These are phyloP conservation scores for Cepaea nemoralis DNA, from an alignment of 1,140 invertebrate species.

Conservation along the genomic window DNA sequence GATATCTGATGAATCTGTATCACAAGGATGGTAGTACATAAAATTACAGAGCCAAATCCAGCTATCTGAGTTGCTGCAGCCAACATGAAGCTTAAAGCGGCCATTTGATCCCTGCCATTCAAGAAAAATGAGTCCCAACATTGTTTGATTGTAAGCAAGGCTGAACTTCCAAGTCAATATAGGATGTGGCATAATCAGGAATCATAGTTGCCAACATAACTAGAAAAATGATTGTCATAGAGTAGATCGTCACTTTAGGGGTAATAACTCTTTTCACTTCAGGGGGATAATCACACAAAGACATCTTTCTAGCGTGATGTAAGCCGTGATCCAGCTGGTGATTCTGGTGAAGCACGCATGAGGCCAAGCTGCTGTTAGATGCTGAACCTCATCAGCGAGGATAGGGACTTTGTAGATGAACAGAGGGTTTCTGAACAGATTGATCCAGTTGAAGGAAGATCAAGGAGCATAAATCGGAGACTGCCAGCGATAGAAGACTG, in stretches of 20 bases:
- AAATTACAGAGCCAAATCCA: slow-evolving; percentile 21
- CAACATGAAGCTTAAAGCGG: neutral
- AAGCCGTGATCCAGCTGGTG: slow-evolving; percentile 22
- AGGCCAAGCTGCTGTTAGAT: neutral
- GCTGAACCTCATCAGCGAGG: neutral
- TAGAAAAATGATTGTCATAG: neutral
- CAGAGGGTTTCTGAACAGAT: neutral
- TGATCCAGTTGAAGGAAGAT: neutral
- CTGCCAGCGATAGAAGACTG: neutral
- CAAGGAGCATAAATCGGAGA: slow-evolving; percentile 6
- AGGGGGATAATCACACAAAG: slow-evolving; percentile 21
- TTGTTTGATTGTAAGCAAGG: neutral
- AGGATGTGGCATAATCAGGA: neutral
- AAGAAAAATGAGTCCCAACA: slow-evolving; percentile 4
- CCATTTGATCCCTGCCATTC: neutral
- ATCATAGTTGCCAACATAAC: neutral
- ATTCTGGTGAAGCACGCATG: slow-evolving; percentile 11
- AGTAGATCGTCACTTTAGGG: neutral
- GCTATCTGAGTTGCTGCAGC: slow-evolving; percentile 2
- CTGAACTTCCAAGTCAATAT: slow-evolving; percentile 12
- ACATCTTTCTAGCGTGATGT: slow-evolving; percentile 23
- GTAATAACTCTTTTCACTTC: slow-evolving; percentile 8
- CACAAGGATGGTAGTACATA: slow-evolving; percentile 18
- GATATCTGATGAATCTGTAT: neutral
- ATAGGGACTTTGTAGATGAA: neutral